Base-by-base conservation (phyloP, 2,797 vertebrate genomes). In the Molossus molossus region DNA sequence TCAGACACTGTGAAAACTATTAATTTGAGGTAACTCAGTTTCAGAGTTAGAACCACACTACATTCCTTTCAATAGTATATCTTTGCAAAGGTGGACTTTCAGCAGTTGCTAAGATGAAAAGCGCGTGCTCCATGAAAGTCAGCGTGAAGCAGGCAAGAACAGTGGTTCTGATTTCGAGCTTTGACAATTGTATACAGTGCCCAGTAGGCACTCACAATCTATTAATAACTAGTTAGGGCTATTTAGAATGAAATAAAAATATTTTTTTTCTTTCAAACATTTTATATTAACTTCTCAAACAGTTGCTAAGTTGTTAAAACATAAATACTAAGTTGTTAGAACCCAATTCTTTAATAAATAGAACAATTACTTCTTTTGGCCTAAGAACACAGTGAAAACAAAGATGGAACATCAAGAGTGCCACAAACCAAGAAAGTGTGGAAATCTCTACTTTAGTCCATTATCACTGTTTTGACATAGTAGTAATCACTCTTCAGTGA, bases 171-270 rank as follows among this genome's bases (percentile, higher is more conserved):
- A 91, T 48, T 82, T 64, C 33, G 75, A 60, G 48, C 29, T 91
- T 89, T 65, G 72, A 88, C 77, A 82, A 65, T 27, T 40, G 20
- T 25, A 2, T 40, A 27, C 18, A 20, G 18, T 20, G 3, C 23
- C 72, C 76, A 55, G 1, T 5, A 50, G 21, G 5, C 37, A 76
- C 21, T 10, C 55, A 57, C n/a, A 73, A 73, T 60, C 65, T 21
- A 33, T 89, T 53, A 79, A 45, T 94, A 94, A 64, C 33, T n/a
- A 60, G 58, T 4, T 29, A 20, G 21, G 21, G 1, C 84, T 81
- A 87, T 75, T 77, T 50, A 53, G 79, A 72, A 53, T 57, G 57
- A 88, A 88, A 83, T 57, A 77, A 76, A 90, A 94, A 72, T 53
- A 40, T 4, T 77, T 18, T 9, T 87, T 58, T 91, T 80, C 9